phyloP scores from a whole-genome alignment of 2,797 vertebrate genomes.

The Sebastes dallii region DNA sequence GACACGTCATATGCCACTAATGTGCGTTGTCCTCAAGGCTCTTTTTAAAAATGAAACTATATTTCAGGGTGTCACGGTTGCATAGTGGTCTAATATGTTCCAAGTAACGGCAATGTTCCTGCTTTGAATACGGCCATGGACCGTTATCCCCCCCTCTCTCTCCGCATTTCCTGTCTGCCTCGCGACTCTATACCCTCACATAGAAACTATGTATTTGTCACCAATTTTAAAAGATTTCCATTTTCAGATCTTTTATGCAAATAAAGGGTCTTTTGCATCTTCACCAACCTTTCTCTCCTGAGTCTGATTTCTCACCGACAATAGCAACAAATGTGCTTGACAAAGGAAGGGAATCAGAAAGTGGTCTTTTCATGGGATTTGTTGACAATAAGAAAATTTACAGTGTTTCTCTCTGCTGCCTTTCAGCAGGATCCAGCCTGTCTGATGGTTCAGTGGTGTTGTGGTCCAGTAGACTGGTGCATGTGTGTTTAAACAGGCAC shows the following conservation, averaged over 20 bases:
- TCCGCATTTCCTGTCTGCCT: neutral
- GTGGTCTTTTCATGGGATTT: neutral
- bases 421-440: neutral
- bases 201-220: neutral
- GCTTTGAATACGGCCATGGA: neutral
- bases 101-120: neutral
- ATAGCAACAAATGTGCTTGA: neutral
- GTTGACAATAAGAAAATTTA: neutral
- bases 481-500: conserved; percentile 1
- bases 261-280: too few relatives aligned
- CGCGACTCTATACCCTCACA: neutral
- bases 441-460: conserved; percentile 15
- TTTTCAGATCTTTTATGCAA: neutral
- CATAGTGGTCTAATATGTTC: neutral
- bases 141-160: too few relatives aligned
- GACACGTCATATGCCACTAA: neutral
- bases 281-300: too few relatives aligned
- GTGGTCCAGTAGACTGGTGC: conserved; percentile 6
- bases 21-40: neutral
- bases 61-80: neutral
- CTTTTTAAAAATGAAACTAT: neutral
- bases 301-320: too few relatives aligned
- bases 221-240: neutral
- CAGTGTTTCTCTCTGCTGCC: neutral
- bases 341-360: neutral